Base-by-base conservation (phyloP, 2,888 invertebrate species). In the Drosophila mayaguana region DNA sequence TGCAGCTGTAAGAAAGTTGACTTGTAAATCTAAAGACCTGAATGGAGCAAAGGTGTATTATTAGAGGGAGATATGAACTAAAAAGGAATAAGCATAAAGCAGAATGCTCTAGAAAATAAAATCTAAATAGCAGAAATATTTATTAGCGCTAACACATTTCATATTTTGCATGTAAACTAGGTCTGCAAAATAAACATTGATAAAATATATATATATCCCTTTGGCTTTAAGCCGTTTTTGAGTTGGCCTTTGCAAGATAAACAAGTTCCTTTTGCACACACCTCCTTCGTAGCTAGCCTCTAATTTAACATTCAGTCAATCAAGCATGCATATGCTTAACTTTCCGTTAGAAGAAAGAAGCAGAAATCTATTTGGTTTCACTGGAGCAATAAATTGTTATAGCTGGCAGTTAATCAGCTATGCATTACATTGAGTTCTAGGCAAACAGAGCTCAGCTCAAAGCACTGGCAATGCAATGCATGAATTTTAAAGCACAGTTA, bases 401-500 rank as follows among this genome's bases (percentile, higher is more conserved):
- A 16, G 38, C 28, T 8, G 14, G 32, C 25, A 32, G 56, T 32
- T 43, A 34, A 56, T 56, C 56, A 56, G 28, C 9, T 32, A 46
- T 63, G 38, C 28, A 38, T 63, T 38, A 46, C 14, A 38, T 38
- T 16, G 46, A 18, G 18, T 20, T 63, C 62, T 46, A 32, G n/a
- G 46, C 20, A 12, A 22, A 28, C 12, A 18, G 48, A 32, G 6
- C 16, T 16, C 16, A 5, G 11, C 46, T 46, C 28, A 38, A 3
- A 0, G 25, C 25, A 25, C 2, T 25, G 25, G 32, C 32, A 36
- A 38, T 46, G 59, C 38, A 40, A 25, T 16, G 43, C 45, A 34
- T 50, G 20, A 25, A 66, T 18, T 48, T 64, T 62, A 74, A 71
- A 46, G 64, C 55, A 46, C 14, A 42, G 38, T 63, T 36, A 63